phyloP scores from a whole-genome alignment of 2,888 invertebrate species.

The Drosophila percnosoma region DNA sequence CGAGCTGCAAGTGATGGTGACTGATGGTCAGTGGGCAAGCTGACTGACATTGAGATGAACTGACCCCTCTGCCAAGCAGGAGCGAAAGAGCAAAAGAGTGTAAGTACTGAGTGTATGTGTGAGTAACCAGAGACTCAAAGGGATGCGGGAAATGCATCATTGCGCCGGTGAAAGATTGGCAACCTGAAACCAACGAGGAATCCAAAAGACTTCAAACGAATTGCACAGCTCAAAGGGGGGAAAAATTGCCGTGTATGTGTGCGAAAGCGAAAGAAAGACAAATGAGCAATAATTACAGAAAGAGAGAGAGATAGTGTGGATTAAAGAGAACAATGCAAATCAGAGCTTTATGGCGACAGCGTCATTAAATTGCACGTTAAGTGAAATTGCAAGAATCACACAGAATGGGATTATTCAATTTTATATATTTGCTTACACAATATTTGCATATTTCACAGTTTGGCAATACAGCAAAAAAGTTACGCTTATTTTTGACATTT shows the following conservation, averaged over 20 bases:
- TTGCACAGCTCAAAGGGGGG: constrained; percentile 1
- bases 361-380: neutral
- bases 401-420: neutral
- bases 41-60: constrained; percentile 14
- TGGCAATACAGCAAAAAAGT: too few species aligned
- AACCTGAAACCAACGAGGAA: constrained; percentile 11
- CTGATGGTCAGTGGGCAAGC: constrained; percentile 35
- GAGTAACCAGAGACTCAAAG: constrained; percentile 22
- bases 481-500: neutral
- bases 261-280: neutral
- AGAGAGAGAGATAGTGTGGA: neutral
- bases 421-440: neutral
- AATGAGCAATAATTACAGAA: neutral
- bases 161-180: constrained; percentile 8
- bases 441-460: neutral
- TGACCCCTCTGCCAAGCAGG: neutral
- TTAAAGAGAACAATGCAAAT: neutral
- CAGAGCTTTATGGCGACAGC: neutral
- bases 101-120: neutral
- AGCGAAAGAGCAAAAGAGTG: neutral
- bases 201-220: constrained; percentile 14
- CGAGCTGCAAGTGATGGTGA: constrained; percentile 48
- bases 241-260: neutral
- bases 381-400: neutral
- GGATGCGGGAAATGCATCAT: constrained; percentile 8